phyloP scores from a whole-genome alignment of 92 coral and sea anemone species.

The Meandrina meandrites region DNA sequence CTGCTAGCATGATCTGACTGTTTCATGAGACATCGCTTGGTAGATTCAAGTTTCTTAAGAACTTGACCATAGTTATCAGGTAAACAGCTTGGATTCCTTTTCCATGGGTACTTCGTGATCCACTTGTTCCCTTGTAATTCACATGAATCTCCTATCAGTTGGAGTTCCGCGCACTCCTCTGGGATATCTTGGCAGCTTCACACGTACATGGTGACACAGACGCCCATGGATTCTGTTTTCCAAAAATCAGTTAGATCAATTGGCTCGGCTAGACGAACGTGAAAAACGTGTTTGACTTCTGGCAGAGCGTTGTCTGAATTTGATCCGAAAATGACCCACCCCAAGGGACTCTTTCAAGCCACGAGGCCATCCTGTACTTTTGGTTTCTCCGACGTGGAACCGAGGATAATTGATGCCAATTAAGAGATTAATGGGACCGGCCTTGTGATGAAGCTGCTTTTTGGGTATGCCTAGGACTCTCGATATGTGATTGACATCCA shows the following conservation, averaged over 20 bases:
- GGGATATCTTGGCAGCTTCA: conserved; percentile 41
- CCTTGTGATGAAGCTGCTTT: conserved; percentile 30
- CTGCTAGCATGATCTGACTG: conserved; percentile 8
- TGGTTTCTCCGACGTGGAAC: conserved; percentile 67
- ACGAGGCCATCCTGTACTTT: conserved; percentile 48
- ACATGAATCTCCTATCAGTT: conserved; percentile 35
- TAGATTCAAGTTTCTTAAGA: conserved; percentile 38
- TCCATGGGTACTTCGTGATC: too few species aligned
- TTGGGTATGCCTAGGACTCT: conserved; percentile 33
- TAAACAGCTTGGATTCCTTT: background rate
- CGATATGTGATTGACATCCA: conserved; percentile 34
- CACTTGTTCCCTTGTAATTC: background rate
- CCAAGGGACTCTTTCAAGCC: conserved; percentile 61
- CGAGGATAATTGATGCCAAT: conserved; percentile 65
- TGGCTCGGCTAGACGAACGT: conserved; percentile 37
- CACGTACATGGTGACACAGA: conserved; percentile 47
- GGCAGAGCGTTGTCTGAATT: background rate
- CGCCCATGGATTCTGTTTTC: conserved; percentile 71
- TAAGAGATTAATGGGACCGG: conserved; percentile 57
- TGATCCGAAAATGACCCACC: conserved; percentile 65
- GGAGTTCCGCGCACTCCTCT: conserved; percentile 33
- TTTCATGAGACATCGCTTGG: background rate
- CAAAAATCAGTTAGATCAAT: conserved; percentile 56
- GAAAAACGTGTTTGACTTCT: background rate
- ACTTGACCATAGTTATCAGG: conserved; percentile 54